Conservation (phyloP, 2,888 invertebrate species). For the Hypercompe scribonia region DNA sequence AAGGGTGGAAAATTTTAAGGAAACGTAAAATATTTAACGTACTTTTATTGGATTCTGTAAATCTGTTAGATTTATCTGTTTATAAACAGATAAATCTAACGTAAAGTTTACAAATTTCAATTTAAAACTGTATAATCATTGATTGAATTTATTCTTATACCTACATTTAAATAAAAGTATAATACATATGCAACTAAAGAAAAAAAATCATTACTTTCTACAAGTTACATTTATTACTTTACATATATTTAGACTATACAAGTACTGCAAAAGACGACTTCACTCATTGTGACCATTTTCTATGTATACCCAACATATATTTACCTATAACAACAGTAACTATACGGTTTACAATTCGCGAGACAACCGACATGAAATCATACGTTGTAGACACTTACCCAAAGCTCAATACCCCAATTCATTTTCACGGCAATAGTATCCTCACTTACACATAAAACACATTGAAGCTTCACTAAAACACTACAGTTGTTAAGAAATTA, state of each 20-base stretch:
- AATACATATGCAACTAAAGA: background rate
- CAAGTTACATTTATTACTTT: background rate
- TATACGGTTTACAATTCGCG: slow-evolving; percentile 48
- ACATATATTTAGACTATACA: background rate
- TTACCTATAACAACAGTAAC: slow-evolving; percentile 39
- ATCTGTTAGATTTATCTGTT: too few species aligned
- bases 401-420: slow-evolving; percentile 90
- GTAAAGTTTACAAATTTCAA: background rate
- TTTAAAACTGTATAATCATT: background rate
- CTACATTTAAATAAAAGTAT: too few species aligned
- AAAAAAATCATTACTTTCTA: slow-evolving; percentile 19
- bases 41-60: background rate
- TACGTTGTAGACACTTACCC: slow-evolving; percentile 83
- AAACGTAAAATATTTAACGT: background rate
- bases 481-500: slow-evolving; percentile 62
- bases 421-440: slow-evolving; percentile 81
- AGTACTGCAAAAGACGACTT: background rate
- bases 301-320: slow-evolving; percentile 21
- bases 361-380: slow-evolving; percentile 49
- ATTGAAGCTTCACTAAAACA: slow-evolving; percentile 80
- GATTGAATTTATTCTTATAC: background rate
- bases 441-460: slow-evolving; percentile 81
- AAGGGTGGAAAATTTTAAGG: background rate
- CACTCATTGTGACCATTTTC: slow-evolving; percentile 5
- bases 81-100: too few species aligned